Evolutionary conservation across 2,797 vertebrate species (phyloP).

Genomic region (Schizopygopsis malacanthus): DNA sequence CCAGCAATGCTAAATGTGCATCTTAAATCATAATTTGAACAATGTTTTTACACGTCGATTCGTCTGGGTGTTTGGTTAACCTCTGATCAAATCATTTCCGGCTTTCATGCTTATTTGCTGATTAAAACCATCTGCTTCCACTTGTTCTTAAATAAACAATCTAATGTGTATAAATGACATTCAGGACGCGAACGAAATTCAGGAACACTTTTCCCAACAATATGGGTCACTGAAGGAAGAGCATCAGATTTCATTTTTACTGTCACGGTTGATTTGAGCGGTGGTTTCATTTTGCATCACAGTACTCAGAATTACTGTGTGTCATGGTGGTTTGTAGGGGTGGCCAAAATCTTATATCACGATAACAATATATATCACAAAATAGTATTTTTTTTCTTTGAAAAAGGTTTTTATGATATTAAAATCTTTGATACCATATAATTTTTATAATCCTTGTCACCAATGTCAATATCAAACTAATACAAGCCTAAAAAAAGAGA

Average conservation of each 20-base stretch:
- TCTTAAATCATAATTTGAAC: neutral
- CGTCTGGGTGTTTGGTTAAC: neutral
- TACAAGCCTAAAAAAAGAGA: no score
- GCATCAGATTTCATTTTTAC: neutral
- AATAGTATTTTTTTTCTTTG: no score
- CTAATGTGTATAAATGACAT: no score
- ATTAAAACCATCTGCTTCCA: neutral
- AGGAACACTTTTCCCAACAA: neutral
- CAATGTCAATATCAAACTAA: no score
- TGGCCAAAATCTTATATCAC: no score
- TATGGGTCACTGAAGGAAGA: neutral
- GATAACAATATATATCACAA: no score
- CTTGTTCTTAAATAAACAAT: neutral
- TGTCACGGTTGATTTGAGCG: neutral
- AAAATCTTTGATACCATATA: no score
- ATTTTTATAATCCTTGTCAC: no score
- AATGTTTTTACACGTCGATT: neutral
- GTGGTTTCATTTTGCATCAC: neutral
- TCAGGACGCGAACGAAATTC: neutral
- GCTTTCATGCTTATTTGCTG: neutral
- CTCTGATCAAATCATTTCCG: neutral
- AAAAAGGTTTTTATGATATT: no score
- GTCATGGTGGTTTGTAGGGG: constrained; percentile 10
- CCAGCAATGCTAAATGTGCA: neutral
- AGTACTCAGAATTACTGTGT: neutral